These are phyloP conservation scores for Morpho helenor DNA, from an alignment of 2,888 invertebrate species.

Conservation along the genomic window DNA sequence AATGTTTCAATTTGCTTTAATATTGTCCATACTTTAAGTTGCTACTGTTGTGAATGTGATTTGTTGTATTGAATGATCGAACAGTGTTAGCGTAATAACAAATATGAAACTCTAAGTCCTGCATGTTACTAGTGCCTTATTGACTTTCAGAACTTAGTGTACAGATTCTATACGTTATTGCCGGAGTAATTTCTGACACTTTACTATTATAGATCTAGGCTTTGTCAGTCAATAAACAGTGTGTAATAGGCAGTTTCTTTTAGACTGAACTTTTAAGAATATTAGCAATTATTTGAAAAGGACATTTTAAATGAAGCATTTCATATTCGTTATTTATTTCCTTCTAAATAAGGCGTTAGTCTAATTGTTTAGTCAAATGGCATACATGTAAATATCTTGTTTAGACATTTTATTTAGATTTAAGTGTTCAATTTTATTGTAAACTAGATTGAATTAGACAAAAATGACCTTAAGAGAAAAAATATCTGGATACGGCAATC, in stretches of 20 bases:
- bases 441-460: slow-evolving; percentile 67
- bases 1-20: slow-evolving; percentile 60
- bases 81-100: slow-evolving; percentile 56
- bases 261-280: slow-evolving; percentile 70
- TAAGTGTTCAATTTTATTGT: slow-evolving; percentile 74
- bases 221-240: slow-evolving; percentile 58
- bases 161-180: not conserved
- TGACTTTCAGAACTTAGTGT: slow-evolving; percentile 60
- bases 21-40: slow-evolving; percentile 57
- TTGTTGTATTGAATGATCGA: slow-evolving; percentile 45
- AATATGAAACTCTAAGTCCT: slow-evolving; percentile 61
- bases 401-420: slow-evolving; percentile 74
- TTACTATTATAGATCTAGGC: slow-evolving; percentile 16
- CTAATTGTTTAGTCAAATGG: slow-evolving; percentile 74
- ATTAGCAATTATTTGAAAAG: slow-evolving; percentile 61
- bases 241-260: slow-evolving; percentile 54
- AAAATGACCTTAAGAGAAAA: slow-evolving; percentile 45
- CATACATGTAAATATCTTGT: slow-evolving; percentile 74
- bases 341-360: slow-evolving; percentile 68
- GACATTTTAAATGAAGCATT: slow-evolving; percentile 72
- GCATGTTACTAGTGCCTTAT: slow-evolving; percentile 67
- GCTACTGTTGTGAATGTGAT: slow-evolving; percentile 38
- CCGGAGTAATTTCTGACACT: slow-evolving; percentile 6
- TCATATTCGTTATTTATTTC: slow-evolving; percentile 78
- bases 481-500: slow-evolving; percentile 47